Evolutionary conservation across 2,797 vertebrate genomes (phyloP).

Genomic region (Sebastiscus albofasciatus): DNA sequence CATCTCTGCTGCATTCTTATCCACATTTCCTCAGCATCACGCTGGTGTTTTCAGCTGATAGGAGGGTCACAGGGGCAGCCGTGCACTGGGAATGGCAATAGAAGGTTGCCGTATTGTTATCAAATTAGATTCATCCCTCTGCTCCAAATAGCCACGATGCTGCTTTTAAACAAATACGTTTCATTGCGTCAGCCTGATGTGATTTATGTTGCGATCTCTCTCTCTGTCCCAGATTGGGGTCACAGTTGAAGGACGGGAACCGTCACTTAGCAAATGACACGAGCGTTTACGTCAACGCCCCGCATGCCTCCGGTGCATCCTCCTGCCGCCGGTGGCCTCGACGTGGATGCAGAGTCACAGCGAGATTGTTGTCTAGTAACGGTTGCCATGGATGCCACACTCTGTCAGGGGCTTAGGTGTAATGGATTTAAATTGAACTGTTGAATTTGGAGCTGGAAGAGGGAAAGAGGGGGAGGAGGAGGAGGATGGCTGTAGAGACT

Average conservation of each 20-base stretch:
- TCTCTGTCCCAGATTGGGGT: slow-evolving; percentile 29
- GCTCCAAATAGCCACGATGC: slow-evolving; percentile 11
- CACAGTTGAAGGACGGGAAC: slow-evolving; percentile 53
- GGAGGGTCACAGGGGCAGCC: slow-evolving; percentile 14
- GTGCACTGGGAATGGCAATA: slow-evolving; percentile 31
- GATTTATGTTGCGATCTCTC: slow-evolving; percentile 45
- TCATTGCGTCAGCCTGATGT: slow-evolving; percentile 41
- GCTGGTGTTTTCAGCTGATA: slow-evolving; percentile 11
- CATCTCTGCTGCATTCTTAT: slow-evolving; percentile 2
- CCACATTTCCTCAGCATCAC: slow-evolving; percentile 3
- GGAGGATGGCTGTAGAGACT: not conserved
- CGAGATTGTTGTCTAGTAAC: slow-evolving; percentile 74
- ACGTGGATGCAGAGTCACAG: slow-evolving; percentile 24
- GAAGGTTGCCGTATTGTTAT: slow-evolving; percentile 39
- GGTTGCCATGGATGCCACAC: slow-evolving; percentile 76
- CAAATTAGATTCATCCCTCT: slow-evolving; percentile 45
- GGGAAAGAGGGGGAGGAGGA: not conserved
- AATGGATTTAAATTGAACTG: slow-evolving; percentile 79
- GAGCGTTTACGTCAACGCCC: slow-evolving; percentile 36
- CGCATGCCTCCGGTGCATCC: slow-evolving; percentile 13
- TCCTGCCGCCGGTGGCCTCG: slow-evolving; percentile 2
- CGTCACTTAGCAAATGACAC: slow-evolving; percentile 59
- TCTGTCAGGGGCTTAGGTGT: slow-evolving; percentile 67
- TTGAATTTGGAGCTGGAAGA: slow-evolving; percentile 62
- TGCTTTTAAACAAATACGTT: slow-evolving; percentile 54